These are phyloP conservation scores for Tyria jacobaeae DNA, from an alignment of 2,888 invertebrate species.

Conservation along the genomic window DNA sequence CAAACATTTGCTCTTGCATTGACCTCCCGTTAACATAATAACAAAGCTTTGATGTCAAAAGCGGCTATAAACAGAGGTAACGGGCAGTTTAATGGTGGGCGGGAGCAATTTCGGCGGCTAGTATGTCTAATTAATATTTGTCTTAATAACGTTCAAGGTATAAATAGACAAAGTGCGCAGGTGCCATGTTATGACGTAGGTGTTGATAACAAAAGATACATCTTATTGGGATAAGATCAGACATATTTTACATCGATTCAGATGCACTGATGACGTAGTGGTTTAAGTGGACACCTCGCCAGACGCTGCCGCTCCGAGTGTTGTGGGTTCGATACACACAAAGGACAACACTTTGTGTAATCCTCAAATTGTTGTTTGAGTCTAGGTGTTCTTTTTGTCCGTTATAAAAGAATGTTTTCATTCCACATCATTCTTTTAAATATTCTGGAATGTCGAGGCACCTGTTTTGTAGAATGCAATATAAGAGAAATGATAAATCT, in stretches of 20 bases:
- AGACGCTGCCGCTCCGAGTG: too few relatives aligned
- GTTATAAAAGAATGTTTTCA: too few relatives aligned
- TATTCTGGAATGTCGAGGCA: not conserved
- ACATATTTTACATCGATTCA: not conserved
- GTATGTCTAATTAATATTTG: slow-evolving; percentile 42
- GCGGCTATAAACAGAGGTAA: slow-evolving; percentile 33
- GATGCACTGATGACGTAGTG: too few relatives aligned
- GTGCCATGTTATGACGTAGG: not conserved
- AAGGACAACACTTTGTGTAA: too few relatives aligned
- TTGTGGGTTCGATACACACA: too few relatives aligned
- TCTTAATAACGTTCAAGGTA: slow-evolving; percentile 30
- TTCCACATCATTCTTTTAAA: not conserved
- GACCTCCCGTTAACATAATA: slow-evolving; percentile 50
- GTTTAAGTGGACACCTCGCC: too few relatives aligned
- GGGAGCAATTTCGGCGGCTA: slow-evolving; percentile 33
- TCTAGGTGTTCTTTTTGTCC: too few relatives aligned
- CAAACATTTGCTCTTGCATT: slow-evolving; percentile 46
- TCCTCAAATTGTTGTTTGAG: too few relatives aligned
- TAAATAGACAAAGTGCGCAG: slow-evolving; percentile 29
- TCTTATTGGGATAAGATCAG: not conserved
- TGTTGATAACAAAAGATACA: slow-evolving; percentile 1
- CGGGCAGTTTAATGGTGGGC: slow-evolving; percentile 36
- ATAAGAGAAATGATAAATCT: not conserved
- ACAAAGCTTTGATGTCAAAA: slow-evolving; percentile 48
- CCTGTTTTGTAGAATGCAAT: not conserved